Evolutionary conservation across 2,113 vertebrate genomes (phyloP).

Genomic region (Nyctereutes procyonoides): DNA sequence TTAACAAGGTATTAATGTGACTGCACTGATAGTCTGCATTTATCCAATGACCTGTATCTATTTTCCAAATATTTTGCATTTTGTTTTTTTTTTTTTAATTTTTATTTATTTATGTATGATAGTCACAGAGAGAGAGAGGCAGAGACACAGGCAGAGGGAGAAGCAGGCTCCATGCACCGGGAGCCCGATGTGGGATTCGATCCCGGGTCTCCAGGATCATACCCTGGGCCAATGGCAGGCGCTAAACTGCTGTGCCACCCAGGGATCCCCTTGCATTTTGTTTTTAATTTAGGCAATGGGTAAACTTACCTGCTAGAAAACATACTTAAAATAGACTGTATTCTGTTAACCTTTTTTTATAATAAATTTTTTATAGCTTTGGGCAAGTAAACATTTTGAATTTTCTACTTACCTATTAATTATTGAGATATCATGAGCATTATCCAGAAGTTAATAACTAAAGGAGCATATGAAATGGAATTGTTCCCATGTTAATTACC

Average conservation of each 20-base stretch:
- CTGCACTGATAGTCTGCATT: background rate
- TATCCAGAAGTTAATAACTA: background rate
- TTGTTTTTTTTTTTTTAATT: background rate
- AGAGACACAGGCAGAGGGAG: too few species aligned
- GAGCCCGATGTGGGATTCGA: too few species aligned
- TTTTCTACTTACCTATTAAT: slow-evolving; percentile 21
- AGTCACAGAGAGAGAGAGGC: too few species aligned
- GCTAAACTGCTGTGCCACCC: too few species aligned
- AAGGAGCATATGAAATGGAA: background rate
- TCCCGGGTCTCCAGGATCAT: too few species aligned
- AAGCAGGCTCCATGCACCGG: too few species aligned
- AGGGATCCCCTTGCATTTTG: too few species aligned
- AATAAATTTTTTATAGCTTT: slow-evolving; percentile 37
- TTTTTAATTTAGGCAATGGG: background rate
- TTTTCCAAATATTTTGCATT: slow-evolving; percentile 27
- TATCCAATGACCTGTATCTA: background rate
- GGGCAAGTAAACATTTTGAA: slow-evolving; percentile 11
- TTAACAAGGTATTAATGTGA: background rate
- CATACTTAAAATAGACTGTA: background rate
- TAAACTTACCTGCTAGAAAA: background rate
- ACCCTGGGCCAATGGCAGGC: too few species aligned
- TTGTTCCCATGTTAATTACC: background rate
- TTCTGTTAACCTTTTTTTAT: background rate
- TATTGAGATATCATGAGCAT: slow-evolving; percentile 1
- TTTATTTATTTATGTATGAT: too few species aligned